Evolutionary conservation across 2,888 invertebrate genomes (phyloP).

Genomic region (Lasioglossum lativentre): DNA sequence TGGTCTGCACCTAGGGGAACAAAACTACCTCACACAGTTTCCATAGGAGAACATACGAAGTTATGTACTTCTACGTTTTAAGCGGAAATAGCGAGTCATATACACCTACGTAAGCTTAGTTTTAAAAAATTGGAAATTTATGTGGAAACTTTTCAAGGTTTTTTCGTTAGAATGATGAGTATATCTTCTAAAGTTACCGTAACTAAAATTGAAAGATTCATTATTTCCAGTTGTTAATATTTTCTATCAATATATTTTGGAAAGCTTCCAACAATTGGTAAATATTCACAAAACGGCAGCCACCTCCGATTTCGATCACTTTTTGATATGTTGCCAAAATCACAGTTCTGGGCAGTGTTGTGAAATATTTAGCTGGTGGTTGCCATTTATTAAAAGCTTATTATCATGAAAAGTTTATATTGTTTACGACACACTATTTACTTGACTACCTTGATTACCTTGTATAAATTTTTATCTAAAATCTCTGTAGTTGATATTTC

Average conservation of each 20-base stretch:
- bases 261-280: neutral
- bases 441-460: too few relatives aligned
- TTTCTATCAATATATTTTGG: neutral
- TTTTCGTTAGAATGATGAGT: neutral
- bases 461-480: neutral
- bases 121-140: neutral
- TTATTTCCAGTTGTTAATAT: neutral
- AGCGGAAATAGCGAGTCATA: neutral
- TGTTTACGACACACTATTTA: neutral
- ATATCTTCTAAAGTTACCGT: neutral
- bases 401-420: neutral
- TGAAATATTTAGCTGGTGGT: neutral
- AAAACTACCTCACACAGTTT: neutral
- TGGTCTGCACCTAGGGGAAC: neutral
- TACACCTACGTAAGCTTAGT: neutral
- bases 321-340: neutral
- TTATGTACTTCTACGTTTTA: neutral
- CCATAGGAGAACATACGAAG: neutral
- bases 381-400: neutral
- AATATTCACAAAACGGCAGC: neutral
- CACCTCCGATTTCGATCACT: neutral
- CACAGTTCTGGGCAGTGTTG: neutral
- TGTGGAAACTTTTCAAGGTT: neutral
- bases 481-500: neutral
- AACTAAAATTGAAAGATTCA: neutral